Evolutionary conservation across 1,140 invertebrate species (phyloP).

Genomic region (Plectus sambesii): DNA sequence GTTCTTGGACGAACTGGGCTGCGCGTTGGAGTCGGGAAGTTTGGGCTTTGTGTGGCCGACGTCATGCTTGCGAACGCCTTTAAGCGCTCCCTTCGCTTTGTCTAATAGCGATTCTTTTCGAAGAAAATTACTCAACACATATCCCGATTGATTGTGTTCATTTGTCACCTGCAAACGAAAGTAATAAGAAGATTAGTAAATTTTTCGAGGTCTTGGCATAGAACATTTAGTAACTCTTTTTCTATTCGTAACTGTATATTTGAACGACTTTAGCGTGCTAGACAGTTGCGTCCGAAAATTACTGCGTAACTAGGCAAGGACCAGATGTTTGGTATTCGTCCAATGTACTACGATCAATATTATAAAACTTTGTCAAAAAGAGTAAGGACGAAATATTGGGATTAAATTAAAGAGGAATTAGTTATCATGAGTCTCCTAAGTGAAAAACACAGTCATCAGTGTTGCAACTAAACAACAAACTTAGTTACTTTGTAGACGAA

Average conservation of each 20-base stretch:
- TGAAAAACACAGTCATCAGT: too few species aligned
- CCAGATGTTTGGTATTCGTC: neutral
- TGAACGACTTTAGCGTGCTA: conserved; percentile 12
- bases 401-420: too few species aligned
- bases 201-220: too few species aligned
- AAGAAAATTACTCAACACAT: conserved; percentile 98
- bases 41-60: conserved; percentile 3
- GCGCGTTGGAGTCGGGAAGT: conserved; percentile 16
- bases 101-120: conserved; percentile 35
- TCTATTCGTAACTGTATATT: conserved; percentile 4
- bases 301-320: neutral
- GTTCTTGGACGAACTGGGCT: conserved; percentile 5
- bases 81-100: conserved; percentile 84
- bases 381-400: too few species aligned
- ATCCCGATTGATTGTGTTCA: conserved; percentile 78
- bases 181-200: conserved; percentile 6
- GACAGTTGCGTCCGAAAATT: neutral
- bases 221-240: too few species aligned
- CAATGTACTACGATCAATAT: conserved; percentile 1
- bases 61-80: conserved; percentile 22
- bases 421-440: too few species aligned
- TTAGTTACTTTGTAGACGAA: too few species aligned
- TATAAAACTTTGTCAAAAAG: too few species aligned
- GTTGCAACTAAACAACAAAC: too few species aligned
- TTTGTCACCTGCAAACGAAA: conserved; percentile 78